phyloP scores from a whole-genome alignment of 2,888 invertebrate genomes.

The Synergus laeviventris region DNA sequence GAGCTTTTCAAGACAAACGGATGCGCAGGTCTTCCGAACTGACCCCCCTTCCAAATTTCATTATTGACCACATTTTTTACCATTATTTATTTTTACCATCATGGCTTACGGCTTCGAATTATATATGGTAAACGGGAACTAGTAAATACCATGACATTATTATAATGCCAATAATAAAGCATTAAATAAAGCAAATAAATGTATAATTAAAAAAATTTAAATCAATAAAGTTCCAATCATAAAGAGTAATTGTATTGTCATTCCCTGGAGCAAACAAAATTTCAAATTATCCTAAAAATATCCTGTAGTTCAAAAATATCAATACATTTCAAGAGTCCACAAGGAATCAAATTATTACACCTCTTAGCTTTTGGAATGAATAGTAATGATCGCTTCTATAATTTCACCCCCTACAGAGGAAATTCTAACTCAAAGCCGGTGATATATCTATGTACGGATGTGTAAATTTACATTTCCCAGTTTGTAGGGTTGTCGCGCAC shows the following conservation, averaged over 20 bases:
- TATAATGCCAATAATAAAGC: neutral
- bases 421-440: conserved; percentile 23
- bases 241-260: too few species aligned
- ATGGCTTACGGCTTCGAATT: conserved; percentile 5
- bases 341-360: conserved; percentile 13
- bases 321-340: neutral
- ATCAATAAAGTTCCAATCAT: neutral
- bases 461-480: conserved; percentile 30
- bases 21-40: neutral
- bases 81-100: conserved; percentile 33
- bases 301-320: neutral
- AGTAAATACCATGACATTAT: neutral
- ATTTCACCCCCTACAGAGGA: neutral
- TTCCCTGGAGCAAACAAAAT: neutral
- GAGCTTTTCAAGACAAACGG: conserved; percentile 17
- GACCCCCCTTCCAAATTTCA: conserved; percentile 15
- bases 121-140: conserved; percentile 12
- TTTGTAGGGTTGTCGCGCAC: neutral
- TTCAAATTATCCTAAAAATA: neutral
- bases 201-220: neutral
- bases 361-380: neutral
- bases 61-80: conserved; percentile 1
- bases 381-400: conserved; percentile 10
- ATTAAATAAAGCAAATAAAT: neutral
- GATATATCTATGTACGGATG: conserved; percentile 24